phyloP scores from a whole-genome alignment of 2,888 invertebrate species.

The Camponotus fellah region DNA sequence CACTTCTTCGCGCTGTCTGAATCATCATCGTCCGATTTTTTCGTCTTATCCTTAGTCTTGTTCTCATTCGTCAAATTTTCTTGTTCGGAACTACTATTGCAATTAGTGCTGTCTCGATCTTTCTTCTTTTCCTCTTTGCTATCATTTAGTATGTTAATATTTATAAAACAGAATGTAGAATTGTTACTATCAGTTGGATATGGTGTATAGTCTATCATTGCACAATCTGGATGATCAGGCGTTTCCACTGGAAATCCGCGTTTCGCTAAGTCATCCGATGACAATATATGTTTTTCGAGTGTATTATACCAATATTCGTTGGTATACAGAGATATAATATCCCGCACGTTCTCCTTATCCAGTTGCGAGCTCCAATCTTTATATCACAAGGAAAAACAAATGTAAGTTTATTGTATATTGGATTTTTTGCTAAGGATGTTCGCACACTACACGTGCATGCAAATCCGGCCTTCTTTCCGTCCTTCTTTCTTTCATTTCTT shows the following conservation, averaged over 20 bases:
- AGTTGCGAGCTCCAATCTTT: conserved; percentile 83
- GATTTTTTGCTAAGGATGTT: conserved; percentile 56
- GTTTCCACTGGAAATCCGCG: neutral
- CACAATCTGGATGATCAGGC: neutral
- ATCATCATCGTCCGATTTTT: too few relatives aligned
- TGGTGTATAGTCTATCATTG: neutral
- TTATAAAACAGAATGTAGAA: too few relatives aligned
- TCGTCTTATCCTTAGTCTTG: too few relatives aligned
- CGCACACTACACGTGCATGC: conserved; percentile 65
- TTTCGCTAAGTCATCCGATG: rapidly evolving
- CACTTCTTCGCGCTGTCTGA: neutral
- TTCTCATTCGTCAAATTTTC: too few relatives aligned
- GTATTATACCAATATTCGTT: too few relatives aligned
- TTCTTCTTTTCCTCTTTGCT: neutral
- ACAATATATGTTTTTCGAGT: neutral
- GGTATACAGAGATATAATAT: neutral
- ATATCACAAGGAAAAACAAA: conserved; percentile 83
- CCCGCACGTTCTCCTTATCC: conserved; percentile 54
- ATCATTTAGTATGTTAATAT: too few relatives aligned
- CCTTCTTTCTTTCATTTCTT: neutral
- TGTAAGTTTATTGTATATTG: conserved; percentile 70
- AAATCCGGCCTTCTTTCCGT: conserved; percentile 30
- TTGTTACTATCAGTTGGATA: neutral
- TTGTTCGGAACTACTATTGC: neutral
- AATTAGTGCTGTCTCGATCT: neutral